Percentiles rank a stretch among this genome's conserved stretches.
These are phyloP conservation scores for Rotaria socialis DNA, from an alignment of 2,888 invertebrate species.

Conservation along the genomic window DNA sequence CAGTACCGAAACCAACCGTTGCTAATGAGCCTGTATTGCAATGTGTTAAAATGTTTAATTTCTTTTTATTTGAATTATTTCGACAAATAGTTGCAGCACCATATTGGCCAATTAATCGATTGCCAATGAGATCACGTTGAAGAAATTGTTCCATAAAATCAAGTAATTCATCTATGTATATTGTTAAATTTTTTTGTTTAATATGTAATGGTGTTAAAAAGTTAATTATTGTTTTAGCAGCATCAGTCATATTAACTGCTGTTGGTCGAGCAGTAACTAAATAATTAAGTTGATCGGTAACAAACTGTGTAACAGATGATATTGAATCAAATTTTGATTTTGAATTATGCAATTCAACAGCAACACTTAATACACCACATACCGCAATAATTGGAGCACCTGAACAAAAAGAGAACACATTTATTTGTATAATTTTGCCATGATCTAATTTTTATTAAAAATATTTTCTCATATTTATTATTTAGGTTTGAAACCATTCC, in stretches of 20 bases:
- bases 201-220: slow-evolving; percentile 24
- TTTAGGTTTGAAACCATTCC: neutral
- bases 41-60: slow-evolving; percentile 79
- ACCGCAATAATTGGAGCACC: slow-evolving; percentile 98
- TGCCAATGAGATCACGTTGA: slow-evolving; percentile 77
- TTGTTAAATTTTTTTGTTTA: neutral
- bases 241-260: slow-evolving; percentile 89
- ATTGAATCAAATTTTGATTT: neutral
- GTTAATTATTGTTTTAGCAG: slow-evolving; percentile 53
- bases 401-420: slow-evolving; percentile 56
- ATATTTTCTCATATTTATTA: too few species aligned
- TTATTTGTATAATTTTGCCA: too few species aligned
- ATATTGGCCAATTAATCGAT: slow-evolving; percentile 76
- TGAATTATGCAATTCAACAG: slow-evolving; percentile 70
- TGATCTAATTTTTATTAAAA: too few species aligned
- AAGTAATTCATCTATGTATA: neutral
- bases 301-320: neutral
- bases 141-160: slow-evolving; percentile 69
- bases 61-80: slow-evolving; percentile 59
- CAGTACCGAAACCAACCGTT: slow-evolving; percentile 94
- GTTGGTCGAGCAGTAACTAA: slow-evolving; percentile 88
- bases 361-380: slow-evolving; percentile 86
- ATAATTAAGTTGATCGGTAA: slow-evolving; percentile 66
- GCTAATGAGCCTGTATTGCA: slow-evolving; percentile 98
- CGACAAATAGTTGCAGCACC: slow-evolving; percentile 75